A percentile compares a stretch with the other conserved stretches of the same genome.
These are phyloP conservation scores for Pseudocheirus occidentalis DNA, from an alignment of 2,797 vertebrate species.

Conservation along the genomic window DNA sequence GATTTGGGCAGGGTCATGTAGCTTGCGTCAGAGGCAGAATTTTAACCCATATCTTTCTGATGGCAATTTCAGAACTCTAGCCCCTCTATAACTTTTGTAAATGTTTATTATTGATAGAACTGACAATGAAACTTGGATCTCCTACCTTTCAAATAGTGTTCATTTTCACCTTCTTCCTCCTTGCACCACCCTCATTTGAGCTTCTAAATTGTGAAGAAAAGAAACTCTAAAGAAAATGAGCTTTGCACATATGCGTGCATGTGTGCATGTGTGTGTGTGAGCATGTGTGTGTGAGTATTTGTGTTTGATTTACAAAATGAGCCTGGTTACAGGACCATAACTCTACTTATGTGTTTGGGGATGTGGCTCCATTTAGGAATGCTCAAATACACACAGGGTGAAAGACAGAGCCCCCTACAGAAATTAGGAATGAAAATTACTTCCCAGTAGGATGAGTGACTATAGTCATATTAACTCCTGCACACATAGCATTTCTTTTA, in stretches of 20 bases:
- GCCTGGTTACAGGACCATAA: not conserved
- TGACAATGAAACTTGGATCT: not conserved
- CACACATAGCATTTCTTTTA: not conserved
- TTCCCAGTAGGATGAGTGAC: not conserved
- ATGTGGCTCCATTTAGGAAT: not conserved
- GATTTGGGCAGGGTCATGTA: not conserved
- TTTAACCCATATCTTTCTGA: not conserved
- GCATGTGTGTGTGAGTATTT: not conserved
- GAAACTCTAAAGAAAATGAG: not conserved
- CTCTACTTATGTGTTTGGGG: not conserved
- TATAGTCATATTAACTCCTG: not conserved
- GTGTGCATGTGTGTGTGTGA: too few species aligned
- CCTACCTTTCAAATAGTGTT: not conserved
- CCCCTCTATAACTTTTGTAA: not conserved
- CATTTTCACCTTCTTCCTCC: not conserved
- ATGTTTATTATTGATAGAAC: not conserved
- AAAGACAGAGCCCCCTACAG: not conserved
- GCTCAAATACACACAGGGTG: not conserved
- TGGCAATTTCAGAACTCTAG: not conserved
- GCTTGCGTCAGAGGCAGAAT: not conserved
- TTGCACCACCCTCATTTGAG: not conserved
- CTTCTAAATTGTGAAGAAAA: not conserved
- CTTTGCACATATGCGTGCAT: too few species aligned
- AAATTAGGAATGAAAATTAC: not conserved
- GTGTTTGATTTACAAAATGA: not conserved